phyloP scores from a whole-genome alignment of 2,113 vertebrate species.

The Motacilla tschutschensis region DNA sequence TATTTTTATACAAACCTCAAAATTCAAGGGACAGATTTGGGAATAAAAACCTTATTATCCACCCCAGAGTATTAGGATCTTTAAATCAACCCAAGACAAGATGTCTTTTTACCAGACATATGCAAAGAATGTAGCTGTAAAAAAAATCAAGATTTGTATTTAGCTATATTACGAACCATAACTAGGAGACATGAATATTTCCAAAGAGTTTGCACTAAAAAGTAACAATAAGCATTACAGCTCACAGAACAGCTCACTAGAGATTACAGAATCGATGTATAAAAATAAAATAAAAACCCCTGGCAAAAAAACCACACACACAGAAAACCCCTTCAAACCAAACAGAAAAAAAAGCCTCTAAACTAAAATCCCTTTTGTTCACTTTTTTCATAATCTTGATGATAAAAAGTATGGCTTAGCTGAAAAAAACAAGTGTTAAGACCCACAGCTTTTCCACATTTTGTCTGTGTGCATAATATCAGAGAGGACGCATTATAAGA shows the following conservation, averaged over 20 bases:
- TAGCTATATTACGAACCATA: background rate
- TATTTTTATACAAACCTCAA: background rate
- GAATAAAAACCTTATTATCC: background rate
- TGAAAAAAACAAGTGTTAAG: background rate
- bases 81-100: background rate
- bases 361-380: background rate
- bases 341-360: background rate
- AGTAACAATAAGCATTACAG: background rate
- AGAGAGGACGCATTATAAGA: background rate
- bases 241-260: background rate
- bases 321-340: rapidly evolving
- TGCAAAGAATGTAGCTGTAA: background rate
- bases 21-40: background rate
- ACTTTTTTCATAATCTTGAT: background rate
- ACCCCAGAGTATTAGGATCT: background rate
- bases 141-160: background rate
- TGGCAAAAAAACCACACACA: background rate
- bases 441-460: background rate
- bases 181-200: background rate
- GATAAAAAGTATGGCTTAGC: background rate
- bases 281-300: background rate
- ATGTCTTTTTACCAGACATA: background rate
- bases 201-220: background rate
- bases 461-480: background rate
- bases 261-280: background rate